Base-by-base conservation (phyloP, 2,797 vertebrate genomes). In the Malurus splendens region DNA sequence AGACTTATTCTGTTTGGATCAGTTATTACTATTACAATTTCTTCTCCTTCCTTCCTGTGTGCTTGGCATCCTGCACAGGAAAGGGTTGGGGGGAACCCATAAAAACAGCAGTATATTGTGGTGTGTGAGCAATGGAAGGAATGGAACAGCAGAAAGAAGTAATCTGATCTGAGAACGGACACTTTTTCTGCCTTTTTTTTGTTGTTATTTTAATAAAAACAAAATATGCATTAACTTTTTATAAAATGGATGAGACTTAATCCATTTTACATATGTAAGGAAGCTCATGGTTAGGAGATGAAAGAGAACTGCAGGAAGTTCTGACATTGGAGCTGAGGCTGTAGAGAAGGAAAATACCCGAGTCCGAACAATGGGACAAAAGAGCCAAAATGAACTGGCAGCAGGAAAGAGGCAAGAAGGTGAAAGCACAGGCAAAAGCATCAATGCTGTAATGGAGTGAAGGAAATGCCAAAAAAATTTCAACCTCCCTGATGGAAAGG, bases 21-120 rank as follows among this genome's bases (percentile, higher is more conserved):
- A 65, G 56, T 78, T 82, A 71, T 44, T 50, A 39, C 12, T 70
- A 30, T 48, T 36, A 48, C 15, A 62, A 30, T 75, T 89, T 83
- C 64, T 14, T 72, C 55, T 86, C 59, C n/a, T 87, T 94, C 85
- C 80, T 93, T 90, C 77, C 85, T 86, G 60, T 67, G 64, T 70
- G 78, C 65, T 87, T 91, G 82, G 54, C 71, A 86, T 51, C 54
- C 81, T 57, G 56, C 33, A 70, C 11, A 45, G 80, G 74, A 83
- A 89, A 72, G 28, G 48, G 1, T 10, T 24, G 12, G 20, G 9
- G 17, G 16, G 18, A 71, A 48, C 47, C 50, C 51, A 42, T 54
- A 66, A 81, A 79, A 70, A 2, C 32, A 78, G 22, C 52, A 56
- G 39, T 56, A 72, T 59, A 50, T 78, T 89, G 48, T 6, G 17